Evolutionary conservation across 2,888 invertebrate species (phyloP).

Genomic region (Heliconius cydno): DNA sequence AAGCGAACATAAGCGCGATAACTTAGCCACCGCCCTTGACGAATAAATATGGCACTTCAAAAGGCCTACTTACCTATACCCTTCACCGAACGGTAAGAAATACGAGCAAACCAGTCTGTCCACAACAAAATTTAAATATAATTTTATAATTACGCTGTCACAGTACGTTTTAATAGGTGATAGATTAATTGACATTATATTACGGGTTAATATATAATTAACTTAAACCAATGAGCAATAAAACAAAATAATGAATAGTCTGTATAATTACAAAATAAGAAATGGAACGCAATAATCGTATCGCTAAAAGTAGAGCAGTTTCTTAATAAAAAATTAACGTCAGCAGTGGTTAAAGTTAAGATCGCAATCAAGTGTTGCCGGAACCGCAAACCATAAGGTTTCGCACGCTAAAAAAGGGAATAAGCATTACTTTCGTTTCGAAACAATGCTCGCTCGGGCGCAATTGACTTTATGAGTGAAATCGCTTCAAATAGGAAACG

Average conservation of each 20-base stretch:
- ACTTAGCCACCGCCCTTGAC: conserved; percentile 55
- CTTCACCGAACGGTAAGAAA: conserved; percentile 52
- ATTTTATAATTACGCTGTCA: background rate
- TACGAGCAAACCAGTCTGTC: conserved; percentile 15
- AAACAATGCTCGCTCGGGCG: conserved; percentile 54
- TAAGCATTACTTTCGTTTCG: conserved; percentile 67
- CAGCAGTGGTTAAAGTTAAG: conserved; percentile 4
- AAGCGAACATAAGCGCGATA: conserved; percentile 43
- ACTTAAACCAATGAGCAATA: background rate
- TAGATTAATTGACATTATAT: background rate
- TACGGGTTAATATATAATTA: background rate
- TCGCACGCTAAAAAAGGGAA: conserved; percentile 70
- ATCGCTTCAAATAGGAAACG: conserved; percentile 67
- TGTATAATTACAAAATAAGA: background rate
- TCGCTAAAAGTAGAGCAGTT: conserved; percentile 7
- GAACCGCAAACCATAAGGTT: conserved; percentile 70
- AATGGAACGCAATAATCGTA: background rate
- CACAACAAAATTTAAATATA: conserved; percentile 26
- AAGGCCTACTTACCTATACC: conserved; percentile 65
- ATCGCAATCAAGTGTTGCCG: conserved; percentile 52
- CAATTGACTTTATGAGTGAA: conserved; percentile 52
- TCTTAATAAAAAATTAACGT: conserved; percentile 16
- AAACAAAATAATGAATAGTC: background rate
- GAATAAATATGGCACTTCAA: conserved; percentile 74
- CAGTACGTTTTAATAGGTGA: background rate